Percentiles rank a stretch among this genome's conserved stretches.
Evolutionary conservation across 2,797 vertebrate species (phyloP).

Genomic region (Cryptoblepharus egeriae): DNA sequence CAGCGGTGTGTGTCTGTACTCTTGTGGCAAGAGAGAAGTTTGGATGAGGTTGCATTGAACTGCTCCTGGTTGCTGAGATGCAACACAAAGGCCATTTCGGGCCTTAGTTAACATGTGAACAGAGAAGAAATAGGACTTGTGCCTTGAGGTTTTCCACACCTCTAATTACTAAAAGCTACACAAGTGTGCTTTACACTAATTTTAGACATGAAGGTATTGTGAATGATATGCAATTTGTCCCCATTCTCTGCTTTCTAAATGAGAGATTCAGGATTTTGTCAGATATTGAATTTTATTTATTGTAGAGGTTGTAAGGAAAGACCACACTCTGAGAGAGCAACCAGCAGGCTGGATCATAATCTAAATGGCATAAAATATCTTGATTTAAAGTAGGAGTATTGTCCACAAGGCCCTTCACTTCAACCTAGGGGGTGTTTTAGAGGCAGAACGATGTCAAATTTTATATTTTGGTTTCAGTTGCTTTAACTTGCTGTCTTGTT

Average conservation of each 20-base stretch:
- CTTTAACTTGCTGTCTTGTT: background rate
- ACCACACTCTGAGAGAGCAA: background rate
- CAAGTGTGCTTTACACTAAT: background rate
- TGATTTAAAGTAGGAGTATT: background rate
- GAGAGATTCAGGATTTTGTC: background rate
- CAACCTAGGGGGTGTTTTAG: too few relatives aligned
- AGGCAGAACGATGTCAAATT: background rate
- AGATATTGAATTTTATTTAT: background rate
- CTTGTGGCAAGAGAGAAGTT: background rate
- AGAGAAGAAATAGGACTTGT: background rate
- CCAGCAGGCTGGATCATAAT: background rate
- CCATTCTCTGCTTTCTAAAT: background rate
- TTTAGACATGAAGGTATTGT: background rate
- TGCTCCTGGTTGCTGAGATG: background rate
- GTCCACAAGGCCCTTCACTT: too few relatives aligned
- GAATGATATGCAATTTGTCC: background rate
- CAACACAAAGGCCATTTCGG: background rate
- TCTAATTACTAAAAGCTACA: background rate
- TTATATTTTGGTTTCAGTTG: background rate
- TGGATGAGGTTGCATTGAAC: background rate
- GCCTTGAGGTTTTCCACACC: background rate
- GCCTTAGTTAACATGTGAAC: background rate
- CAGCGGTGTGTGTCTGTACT: background rate
- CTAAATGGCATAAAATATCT: background rate
- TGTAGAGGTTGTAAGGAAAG: background rate